Percentiles rank a stretch among this genome's conserved stretches.
These are phyloP conservation scores for Rhynchomys soricoides DNA, from an alignment of 2,113 vertebrate genomes.

Conservation along the genomic window DNA sequence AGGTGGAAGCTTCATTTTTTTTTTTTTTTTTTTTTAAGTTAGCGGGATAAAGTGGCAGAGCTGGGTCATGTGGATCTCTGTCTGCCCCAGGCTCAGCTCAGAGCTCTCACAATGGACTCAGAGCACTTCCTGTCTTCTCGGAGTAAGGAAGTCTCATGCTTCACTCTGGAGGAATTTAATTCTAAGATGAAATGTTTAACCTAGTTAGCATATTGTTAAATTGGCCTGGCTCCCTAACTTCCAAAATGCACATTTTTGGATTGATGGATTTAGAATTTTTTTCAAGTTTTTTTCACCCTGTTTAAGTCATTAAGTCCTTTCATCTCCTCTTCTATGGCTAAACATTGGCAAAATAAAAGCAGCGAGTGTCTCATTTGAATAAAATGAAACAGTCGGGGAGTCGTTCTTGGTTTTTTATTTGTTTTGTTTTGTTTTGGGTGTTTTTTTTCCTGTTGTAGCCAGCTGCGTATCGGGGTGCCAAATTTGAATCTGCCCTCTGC, in stretches of 20 bases:
- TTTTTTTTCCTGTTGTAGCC: background rate
- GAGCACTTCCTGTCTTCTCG: constrained; percentile 24
- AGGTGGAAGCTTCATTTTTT: background rate
- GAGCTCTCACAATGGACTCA: background rate
- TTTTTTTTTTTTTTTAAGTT: background rate
- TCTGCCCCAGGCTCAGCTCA: background rate
- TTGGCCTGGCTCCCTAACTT: constrained; percentile 54
- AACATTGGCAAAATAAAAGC: constrained; percentile 52
- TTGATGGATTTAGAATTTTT: constrained; percentile 52
- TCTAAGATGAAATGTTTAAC: constrained; percentile 62
- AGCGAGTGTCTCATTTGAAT: background rate
- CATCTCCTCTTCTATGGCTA: constrained; percentile 14
- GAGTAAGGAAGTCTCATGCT: constrained; percentile 19
- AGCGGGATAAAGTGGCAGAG: constrained; percentile 7
- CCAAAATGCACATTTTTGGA: constrained; percentile 64
- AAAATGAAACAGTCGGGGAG: background rate
- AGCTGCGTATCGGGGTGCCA: background rate
- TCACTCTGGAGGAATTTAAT: constrained; percentile 39
- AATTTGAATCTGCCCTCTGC: background rate
- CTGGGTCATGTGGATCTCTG: background rate
- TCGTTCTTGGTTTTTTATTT: background rate
- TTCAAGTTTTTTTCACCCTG: background rate
- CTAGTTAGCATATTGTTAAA: constrained; percentile 64
- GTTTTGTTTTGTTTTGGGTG: background rate
- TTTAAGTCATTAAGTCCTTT: constrained; percentile 50